Base-by-base conservation (phyloP, 2,888 invertebrate species). In the Tubiluchus corallicola region DNA sequence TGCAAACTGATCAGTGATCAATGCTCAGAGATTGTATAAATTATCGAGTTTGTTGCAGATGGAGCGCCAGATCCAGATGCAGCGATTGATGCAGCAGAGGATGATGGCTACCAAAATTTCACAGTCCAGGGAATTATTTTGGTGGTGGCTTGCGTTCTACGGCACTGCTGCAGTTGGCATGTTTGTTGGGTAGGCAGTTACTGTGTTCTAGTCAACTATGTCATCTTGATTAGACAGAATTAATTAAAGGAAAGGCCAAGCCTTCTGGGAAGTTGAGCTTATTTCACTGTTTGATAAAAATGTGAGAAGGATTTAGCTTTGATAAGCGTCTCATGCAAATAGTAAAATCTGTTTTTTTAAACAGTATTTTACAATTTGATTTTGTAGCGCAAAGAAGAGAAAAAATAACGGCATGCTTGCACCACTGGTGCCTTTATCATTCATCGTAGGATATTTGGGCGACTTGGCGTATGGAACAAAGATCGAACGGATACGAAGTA, bases 381-480 rank as follows among this genome's bases (percentile, higher is more conserved):
- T n/a, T n/a, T n/a, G n/a, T n/a, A n/a, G n/a, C n/a, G n/a, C n/a
- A 57, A 70, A 73, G 47, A 67, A 72, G 50, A 73, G 74, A 1
- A 74, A 73, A 55, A 71, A 74, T 41, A 66, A 71, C 2, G 71
- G 70, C 42, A 68, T 73, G 4, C 57, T 82, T 49, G 66, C 71
- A 44, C 81, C 82, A 4, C 56, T 81, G 41, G 58, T 82, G 44
- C 82, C 82, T 9, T 62, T 82, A 20, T 72, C 76, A 3, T 82
- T 81, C 60, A 60, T 75, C 15, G 69, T 77, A 50, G 73, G 73
- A 1, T 82, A 81, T 61, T 77, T 77, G 50, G 74, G 74, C 57
- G 82, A 82, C 60, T 66, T 78, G 56, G 79, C 77, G 0, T 81
- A 81, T 59, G 80, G 81, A 42, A 77, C 74, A 52, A 82, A 82